Evolutionary conservation across 64 coral and sea anemone species (phyloP).

Genomic region (Stichodactyla mertensii): DNA sequence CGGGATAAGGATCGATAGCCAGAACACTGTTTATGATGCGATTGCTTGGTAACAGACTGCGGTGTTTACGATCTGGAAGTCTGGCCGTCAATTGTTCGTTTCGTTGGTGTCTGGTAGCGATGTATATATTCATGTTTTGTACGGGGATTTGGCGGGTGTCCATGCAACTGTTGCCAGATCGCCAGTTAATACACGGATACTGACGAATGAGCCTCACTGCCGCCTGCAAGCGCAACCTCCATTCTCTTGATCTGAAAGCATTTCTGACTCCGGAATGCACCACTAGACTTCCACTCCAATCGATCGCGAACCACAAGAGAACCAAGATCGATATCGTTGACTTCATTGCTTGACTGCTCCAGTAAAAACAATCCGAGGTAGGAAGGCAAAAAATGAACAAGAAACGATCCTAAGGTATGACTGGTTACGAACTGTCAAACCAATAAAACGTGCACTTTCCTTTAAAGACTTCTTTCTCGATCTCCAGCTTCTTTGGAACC

Average conservation of each 20-base stretch:
- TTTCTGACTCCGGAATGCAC: neutral
- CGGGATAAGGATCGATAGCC: slow-evolving; percentile 60
- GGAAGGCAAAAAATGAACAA: neutral
- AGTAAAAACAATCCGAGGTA: neutral
- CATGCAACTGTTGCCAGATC: neutral
- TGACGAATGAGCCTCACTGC: slow-evolving; percentile 4
- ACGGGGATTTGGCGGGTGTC: neutral
- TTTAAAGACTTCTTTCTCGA: neutral
- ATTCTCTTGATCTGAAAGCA: neutral
- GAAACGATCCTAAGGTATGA: neutral
- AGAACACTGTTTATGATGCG: slow-evolving; percentile 44
- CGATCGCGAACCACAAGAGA: neutral
- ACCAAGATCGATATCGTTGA: neutral
- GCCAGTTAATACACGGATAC: slow-evolving; percentile 14
- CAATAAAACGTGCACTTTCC: neutral
- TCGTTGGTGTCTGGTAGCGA: neutral
- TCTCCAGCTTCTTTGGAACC: slow-evolving; percentile 10
- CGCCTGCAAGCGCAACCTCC: slow-evolving; percentile 8
- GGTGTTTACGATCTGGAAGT: slow-evolving; percentile 39
- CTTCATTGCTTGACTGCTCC: slow-evolving; percentile 8
- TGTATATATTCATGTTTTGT: slow-evolving; percentile 42
- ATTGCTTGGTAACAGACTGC: slow-evolving; percentile 21
- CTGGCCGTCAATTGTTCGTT: slow-evolving; percentile 20
- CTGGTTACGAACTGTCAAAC: neutral
- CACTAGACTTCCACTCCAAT: slow-evolving; percentile 11